Conservation (phyloP, 2,113 vertebrate genomes). For the Eulemur rufifrons region DNA sequence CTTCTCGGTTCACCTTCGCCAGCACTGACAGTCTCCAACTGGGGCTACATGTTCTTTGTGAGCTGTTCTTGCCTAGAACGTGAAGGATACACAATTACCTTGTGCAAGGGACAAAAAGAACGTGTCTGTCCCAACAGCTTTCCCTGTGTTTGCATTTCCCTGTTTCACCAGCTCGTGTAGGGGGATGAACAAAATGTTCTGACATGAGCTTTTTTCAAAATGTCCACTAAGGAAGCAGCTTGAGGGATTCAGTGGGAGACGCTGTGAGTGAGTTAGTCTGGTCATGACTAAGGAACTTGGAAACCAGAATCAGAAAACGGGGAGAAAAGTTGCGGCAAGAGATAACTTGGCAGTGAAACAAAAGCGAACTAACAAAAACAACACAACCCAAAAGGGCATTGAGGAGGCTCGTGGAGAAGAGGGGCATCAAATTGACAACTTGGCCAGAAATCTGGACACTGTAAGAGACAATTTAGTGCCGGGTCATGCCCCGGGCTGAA, state of each 20-base stretch:
- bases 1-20: not conserved
- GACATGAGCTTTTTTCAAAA: constrained; percentile 51
- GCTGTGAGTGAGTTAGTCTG: constrained; percentile 42
- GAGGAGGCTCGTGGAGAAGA: not conserved
- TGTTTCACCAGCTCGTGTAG: constrained; percentile 35
- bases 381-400: constrained; percentile 27
- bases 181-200: constrained; percentile 53
- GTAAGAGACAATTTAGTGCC: constrained; percentile 71
- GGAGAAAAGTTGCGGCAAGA: not conserved
- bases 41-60: not conserved
- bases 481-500: constrained; percentile 63
- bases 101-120: not conserved
- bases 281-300: constrained; percentile 67
- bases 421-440: constrained; percentile 60
- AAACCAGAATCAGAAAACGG: constrained; percentile 58
- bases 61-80: not conserved
- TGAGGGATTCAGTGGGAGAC: not conserved
- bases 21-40: not conserved
- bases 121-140: not conserved
- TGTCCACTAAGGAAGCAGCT: constrained; percentile 52
- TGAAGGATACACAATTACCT: not conserved
- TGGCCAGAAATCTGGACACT: constrained; percentile 73
- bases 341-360: constrained; percentile 65
- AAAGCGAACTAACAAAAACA: constrained; percentile 51
- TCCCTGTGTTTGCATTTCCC: not conserved